Evolutionary conservation across 2,888 invertebrate genomes (phyloP).

Genomic region (Ormyrus labotus): DNA sequence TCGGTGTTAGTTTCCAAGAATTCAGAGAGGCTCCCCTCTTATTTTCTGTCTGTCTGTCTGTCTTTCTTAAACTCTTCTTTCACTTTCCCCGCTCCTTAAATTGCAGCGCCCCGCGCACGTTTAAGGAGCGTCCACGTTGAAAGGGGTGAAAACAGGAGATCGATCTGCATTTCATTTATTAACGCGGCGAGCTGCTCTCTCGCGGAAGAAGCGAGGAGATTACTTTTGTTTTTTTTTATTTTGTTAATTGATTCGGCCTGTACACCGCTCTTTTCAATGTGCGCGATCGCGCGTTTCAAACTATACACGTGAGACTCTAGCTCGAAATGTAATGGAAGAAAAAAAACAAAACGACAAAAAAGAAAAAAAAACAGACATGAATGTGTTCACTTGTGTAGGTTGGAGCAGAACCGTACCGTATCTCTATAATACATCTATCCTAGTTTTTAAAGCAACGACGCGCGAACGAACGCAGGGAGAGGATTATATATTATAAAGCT

Average conservation of each 20-base stretch:
- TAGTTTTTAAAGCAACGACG: slow-evolving; percentile 28
- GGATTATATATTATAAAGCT: not conserved
- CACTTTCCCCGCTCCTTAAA: slow-evolving; percentile 9
- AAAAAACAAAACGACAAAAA: slow-evolving; percentile 11
- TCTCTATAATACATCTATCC: slow-evolving; percentile 15
- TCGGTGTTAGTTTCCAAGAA: too few species aligned
- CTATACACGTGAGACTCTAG: slow-evolving; percentile 47
- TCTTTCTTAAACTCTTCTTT: slow-evolving; percentile 4
- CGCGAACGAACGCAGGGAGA: not conserved
- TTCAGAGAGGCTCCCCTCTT: too few species aligned
- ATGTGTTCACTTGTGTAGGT: slow-evolving; percentile 53
- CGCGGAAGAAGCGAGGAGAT: too few species aligned
- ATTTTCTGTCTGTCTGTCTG: too few species aligned
- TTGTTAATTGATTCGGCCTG: slow-evolving; percentile 21
- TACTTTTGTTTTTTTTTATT: too few species aligned
- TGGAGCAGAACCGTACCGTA: slow-evolving; percentile 42
- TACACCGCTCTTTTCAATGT: slow-evolving; percentile 38
- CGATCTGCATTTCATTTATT: not conserved
- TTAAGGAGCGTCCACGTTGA: slow-evolving; percentile 30
- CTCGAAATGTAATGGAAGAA: slow-evolving; percentile 25
- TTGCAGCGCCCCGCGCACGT: not conserved
- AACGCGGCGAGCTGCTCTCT: not conserved
- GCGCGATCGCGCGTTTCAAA: slow-evolving; percentile 27
- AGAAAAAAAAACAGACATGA: not conserved
- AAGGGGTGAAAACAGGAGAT: slow-evolving; percentile 30